Evolutionary conservation across 2,888 invertebrate genomes (phyloP).

Genomic region (Napeogenes inachia): DNA sequence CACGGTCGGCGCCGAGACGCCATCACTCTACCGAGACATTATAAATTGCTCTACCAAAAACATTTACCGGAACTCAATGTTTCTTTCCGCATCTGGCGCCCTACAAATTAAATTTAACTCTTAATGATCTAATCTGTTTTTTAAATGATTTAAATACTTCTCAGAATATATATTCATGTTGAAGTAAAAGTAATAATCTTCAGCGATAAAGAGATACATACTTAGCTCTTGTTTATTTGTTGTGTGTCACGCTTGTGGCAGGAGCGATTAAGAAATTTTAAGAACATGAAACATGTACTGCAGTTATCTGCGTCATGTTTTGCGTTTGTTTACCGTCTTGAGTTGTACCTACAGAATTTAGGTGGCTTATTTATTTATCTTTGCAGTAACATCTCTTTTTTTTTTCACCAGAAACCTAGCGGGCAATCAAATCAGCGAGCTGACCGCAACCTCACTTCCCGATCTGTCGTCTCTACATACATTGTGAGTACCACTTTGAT

Average conservation of each 20-base stretch:
- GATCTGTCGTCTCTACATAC: constrained; percentile 83
- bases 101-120: constrained; percentile 14
- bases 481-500: constrained; percentile 81
- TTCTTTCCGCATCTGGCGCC: neutral
- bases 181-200: too few relatives aligned
- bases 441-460: constrained; percentile 83
- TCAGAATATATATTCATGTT: neutral
- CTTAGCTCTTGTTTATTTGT: neutral
- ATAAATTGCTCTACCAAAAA: constrained; percentile 8
- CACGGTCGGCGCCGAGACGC: constrained; percentile 8
- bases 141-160: constrained; percentile 9
- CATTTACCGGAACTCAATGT: neutral
- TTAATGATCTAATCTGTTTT: constrained; percentile 21
- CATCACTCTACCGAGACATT: constrained; percentile 8
- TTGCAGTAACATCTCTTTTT: neutral
- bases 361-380: neutral
- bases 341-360: too few relatives aligned
- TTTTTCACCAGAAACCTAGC: constrained; percentile 81
- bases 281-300: neutral
- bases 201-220: neutral
- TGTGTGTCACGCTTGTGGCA: neutral
- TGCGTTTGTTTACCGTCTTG: neutral
- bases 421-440: constrained; percentile 83
- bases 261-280: neutral
- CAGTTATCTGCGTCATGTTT: neutral